Evolutionary conservation across 2,888 invertebrate species (phyloP), one percentile per base, ranked within the genome.

Genomic region (Apoda limacodes): DNA sequence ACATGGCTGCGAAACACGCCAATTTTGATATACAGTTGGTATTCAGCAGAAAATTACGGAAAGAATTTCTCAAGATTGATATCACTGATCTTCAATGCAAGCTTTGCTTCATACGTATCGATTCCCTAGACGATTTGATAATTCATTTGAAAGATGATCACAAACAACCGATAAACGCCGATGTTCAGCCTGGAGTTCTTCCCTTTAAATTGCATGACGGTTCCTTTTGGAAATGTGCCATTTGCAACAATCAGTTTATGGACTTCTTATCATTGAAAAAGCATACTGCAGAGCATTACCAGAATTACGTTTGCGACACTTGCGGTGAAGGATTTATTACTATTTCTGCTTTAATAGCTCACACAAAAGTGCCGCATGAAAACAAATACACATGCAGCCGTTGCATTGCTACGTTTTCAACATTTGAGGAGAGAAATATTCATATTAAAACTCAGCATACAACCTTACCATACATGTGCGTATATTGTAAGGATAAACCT

Each of bases 301-400:
- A 76, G 41, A 80, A 78, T 34, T 78, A 67, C 39, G 80, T 80
- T 0, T 80, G 80, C 33, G 75, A 76, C 10, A 75, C 78, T 0
- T 80, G 80, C 22, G 80, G 80, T 0, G 75, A 76, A 28, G 80
- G 80, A 1, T 78, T 78, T 24, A 74, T 78, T 1, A 80, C 80
- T 0, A 74, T 75, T 40, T 64, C 67, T 0, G 74, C 72, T 1
- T 39, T 80, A 1, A 56, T 66, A 25, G 67, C 74, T 1, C 80
- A 80, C 29, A 61, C 67, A 0, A 70, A 63, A 27, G 59, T 75
- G 33, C 78, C 78, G 0, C 78, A 78, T 35, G 76, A 64, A 3
- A 75, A 78, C 24, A 76, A 76, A 34, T 76, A 66, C 37, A 68
- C 57, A 2, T 80, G 80, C 39, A 72, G 72, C 13, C 51, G 78